Percentiles rank a stretch among this genome's conserved stretches.
Evolutionary conservation across 92 coral and sea anemone genomes (phyloP).

Genomic region (Isaurus tuberculatus): DNA sequence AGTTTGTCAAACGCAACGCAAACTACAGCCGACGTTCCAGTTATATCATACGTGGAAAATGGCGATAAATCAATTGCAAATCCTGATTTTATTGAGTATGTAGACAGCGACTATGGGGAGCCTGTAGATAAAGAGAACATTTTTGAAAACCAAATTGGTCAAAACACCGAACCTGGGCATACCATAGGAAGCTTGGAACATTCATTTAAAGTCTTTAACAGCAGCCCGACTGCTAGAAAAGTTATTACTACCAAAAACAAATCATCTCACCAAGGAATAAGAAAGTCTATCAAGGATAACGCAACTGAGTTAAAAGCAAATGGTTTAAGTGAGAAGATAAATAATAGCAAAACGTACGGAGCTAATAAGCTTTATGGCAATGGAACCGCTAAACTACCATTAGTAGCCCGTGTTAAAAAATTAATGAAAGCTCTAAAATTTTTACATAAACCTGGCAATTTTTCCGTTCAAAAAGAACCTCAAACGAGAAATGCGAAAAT

Average conservation of each 20-base stretch:
- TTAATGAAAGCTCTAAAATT: background rate
- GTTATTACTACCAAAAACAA: background rate
- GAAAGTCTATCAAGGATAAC: background rate
- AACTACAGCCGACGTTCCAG: background rate
- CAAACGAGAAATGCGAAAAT: background rate
- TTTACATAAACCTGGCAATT: background rate
- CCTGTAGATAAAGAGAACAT: background rate
- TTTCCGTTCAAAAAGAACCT: background rate
- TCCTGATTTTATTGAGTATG: slow-evolving; percentile 13
- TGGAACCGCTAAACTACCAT: background rate
- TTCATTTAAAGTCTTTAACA: background rate
- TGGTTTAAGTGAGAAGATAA: background rate
- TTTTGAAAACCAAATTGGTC: background rate
- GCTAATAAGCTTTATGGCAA: background rate
- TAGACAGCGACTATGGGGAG: background rate
- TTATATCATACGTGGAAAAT: background rate
- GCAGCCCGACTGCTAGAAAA: background rate
- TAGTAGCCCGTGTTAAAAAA: background rate
- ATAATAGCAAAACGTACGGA: background rate
- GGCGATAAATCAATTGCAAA: background rate
- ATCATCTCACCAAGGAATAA: background rate
- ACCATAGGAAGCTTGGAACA: background rate
- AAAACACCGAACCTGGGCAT: background rate
- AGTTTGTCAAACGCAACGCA: background rate
- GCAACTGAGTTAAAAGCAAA: background rate